Base-by-base conservation (phyloP, 2,113 vertebrate genomes). In the Leucoraja erinaceus region DNA sequence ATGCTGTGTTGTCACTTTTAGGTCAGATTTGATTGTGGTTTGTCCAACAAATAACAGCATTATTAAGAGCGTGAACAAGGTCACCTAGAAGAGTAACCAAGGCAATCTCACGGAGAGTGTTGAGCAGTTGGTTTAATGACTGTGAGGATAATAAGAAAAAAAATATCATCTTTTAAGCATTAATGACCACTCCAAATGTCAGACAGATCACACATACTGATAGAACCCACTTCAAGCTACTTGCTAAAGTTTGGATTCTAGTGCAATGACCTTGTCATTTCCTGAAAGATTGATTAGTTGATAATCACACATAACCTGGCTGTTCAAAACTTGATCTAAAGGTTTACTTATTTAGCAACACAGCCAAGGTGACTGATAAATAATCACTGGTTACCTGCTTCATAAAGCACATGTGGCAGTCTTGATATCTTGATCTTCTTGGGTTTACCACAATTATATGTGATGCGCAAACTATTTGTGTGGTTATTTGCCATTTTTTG, bases 1-100 rank as follows among this genome's bases (percentile, higher is more conserved):
- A 93, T 56, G 61, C 93, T 93, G 68, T 94, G 94, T 94, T 94
- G 93, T 94, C 0, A 1, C 92, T 95, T 95, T 94, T 75, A 81
- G 72, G 22, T 93, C 54, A 28, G 38, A 68, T 70, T 59, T 31
- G 93, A 86, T 93, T 94, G 93, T 78, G 74, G 70, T 68, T 31
- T 76, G 2, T 56, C 91, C 63, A 83, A 79, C 78, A 90, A 76
- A 25, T 79, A 75, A 74, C 84, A 86, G 81, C 75, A 56, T 91
- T 93, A 92, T 4, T 93, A 90, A 94, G 92, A 61, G 70, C 93
- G 70, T 20, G 92, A 72, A 93, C 78, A 94, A 91, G 68, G 74
- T 93, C 93, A 54, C 28, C 93, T 72, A 20, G 10, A 0, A 84
- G 93, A 93, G 54, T 63, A 94, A 88, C 78, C 90, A 84, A 93